Conservation (phyloP, 2,797 vertebrate species). For the Rallus crepitans region DNA sequence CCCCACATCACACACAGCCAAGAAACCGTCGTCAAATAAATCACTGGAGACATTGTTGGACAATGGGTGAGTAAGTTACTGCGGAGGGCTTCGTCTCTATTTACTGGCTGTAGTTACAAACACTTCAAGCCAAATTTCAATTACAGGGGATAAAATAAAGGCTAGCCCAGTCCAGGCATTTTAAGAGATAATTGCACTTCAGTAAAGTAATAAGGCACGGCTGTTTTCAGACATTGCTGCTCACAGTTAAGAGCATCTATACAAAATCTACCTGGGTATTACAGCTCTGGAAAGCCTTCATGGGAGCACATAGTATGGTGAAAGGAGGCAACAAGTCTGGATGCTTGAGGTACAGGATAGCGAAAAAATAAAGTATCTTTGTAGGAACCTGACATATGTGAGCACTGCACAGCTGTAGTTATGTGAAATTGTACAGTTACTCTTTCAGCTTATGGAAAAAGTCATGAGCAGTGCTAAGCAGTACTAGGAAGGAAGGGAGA, state of each 20-base stretch:
- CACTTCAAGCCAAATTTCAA: slow-evolving; percentile 36
- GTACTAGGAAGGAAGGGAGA: neutral
- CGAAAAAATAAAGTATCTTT: neutral
- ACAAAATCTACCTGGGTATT: neutral
- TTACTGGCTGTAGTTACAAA: slow-evolving; percentile 3
- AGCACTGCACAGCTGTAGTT: neutral
- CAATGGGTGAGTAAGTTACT: neutral
- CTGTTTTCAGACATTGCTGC: neutral
- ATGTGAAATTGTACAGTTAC: neutral
- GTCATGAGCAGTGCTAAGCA: neutral
- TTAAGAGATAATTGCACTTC: neutral
- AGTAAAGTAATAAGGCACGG: neutral
- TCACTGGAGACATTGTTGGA: neutral
- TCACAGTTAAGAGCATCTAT: neutral
- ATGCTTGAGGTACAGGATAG: neutral
- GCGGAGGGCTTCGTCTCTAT: neutral
- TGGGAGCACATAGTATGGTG: neutral
- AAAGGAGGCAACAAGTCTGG: neutral
- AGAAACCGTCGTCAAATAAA: slow-evolving; percentile 16
- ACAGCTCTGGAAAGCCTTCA: neutral
- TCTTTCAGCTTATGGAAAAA: neutral
- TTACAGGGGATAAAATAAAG: slow-evolving; percentile 31
- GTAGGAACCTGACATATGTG: neutral
- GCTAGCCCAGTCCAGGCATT: neutral
- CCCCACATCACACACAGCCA: neutral